These are phyloP conservation scores for Pandemis cinnamomeana DNA, from an alignment of 2,888 invertebrate genomes.

Conservation along the genomic window DNA sequence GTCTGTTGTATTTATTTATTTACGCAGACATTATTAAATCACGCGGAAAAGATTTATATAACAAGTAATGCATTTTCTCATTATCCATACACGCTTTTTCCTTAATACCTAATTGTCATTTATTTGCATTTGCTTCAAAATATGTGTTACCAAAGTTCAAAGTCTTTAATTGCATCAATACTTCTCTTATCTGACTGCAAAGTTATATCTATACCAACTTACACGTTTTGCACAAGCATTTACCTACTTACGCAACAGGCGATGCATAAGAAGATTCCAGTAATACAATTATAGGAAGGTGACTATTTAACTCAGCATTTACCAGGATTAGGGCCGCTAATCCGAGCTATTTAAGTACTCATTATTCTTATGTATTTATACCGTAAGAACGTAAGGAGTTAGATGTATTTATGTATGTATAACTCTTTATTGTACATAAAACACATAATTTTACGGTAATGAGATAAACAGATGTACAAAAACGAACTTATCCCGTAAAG, in stretches of 20 bases:
- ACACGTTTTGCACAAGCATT: constrained; percentile 4
- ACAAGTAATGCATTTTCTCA: neutral
- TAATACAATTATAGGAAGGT: constrained; percentile 59
- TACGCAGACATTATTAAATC: neutral
- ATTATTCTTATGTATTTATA: neutral
- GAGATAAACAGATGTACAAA: too few relatives aligned
- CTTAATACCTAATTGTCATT: too few relatives aligned
- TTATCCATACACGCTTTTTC: too few relatives aligned
- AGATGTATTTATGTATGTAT: neutral
- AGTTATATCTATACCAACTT: neutral
- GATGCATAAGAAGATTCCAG: constrained; percentile 37
- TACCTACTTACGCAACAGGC: constrained; percentile 28
- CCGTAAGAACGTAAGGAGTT: neutral
- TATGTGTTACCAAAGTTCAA: constrained; percentile 4
- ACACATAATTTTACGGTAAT: too few relatives aligned
- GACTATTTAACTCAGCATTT: constrained; percentile 46
- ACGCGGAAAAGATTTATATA: neutral
- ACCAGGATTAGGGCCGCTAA: constrained; percentile 47
- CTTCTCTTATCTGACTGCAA: neutral
- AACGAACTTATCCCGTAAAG: too few relatives aligned
- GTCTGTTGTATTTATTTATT: neutral
- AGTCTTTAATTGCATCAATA: too few relatives aligned
- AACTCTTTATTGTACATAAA: too few relatives aligned
- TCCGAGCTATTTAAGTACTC: neutral
- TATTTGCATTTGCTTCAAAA: too few relatives aligned